Evolutionary conservation across 2,113 vertebrate species (phyloP).

Genomic region (Apus apus): DNA sequence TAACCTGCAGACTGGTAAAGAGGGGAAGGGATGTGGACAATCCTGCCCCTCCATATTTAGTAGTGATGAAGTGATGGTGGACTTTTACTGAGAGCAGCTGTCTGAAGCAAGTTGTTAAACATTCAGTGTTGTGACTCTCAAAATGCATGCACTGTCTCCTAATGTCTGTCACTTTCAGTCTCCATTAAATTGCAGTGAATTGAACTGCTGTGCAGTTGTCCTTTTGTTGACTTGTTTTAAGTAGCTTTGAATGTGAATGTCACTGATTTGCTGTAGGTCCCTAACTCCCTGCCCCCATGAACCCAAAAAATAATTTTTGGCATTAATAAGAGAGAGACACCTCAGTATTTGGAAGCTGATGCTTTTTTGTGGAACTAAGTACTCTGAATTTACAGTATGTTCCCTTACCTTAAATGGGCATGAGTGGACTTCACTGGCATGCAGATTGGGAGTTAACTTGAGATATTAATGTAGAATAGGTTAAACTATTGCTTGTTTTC

Average conservation of each 20-base stretch:
- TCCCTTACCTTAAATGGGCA: neutral
- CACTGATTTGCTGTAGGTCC: neutral
- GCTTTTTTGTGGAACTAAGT: neutral
- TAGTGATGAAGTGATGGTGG: neutral
- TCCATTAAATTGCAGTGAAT: conserved; percentile 43
- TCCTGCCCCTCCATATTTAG: neutral
- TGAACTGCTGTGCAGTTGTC: conserved; percentile 24
- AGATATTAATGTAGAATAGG: neutral
- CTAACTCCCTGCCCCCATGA: neutral
- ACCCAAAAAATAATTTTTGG: neutral
- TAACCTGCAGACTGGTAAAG: neutral
- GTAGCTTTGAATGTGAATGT: neutral
- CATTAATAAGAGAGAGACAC: neutral
- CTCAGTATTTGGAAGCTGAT: neutral
- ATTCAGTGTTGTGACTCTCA: neutral
- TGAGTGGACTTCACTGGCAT: neutral
- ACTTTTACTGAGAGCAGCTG: neutral
- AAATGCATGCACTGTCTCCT: neutral
- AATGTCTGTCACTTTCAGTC: neutral
- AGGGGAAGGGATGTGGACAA: neutral
- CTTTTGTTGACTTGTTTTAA: conserved; percentile 8
- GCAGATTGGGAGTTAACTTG: neutral
- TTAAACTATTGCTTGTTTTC: neutral
- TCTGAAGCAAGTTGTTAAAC: neutral
- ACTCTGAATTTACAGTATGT: neutral